Conservation (phyloP, 2,888 invertebrate genomes). For the Melipona bicolor region DNA sequence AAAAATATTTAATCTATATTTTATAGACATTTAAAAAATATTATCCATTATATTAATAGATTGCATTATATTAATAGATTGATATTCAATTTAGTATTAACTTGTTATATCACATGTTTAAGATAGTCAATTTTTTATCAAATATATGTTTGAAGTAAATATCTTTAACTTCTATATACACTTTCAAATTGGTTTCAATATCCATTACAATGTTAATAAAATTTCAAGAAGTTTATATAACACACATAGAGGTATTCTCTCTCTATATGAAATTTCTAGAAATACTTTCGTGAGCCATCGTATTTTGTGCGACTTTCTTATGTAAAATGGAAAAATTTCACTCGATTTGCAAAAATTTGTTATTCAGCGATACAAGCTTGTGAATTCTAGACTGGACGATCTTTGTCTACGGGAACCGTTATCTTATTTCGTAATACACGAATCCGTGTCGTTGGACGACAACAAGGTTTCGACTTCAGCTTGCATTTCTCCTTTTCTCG, state of each 20-base stretch:
- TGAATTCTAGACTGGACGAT: not conserved
- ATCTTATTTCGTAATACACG: not conserved
- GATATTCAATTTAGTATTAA: too few relatives aligned
- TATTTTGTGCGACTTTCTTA: constrained; percentile 7
- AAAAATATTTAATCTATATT: too few relatives aligned
- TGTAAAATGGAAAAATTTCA: not conserved
- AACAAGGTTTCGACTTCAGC: constrained; percentile 1
- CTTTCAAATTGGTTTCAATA: too few relatives aligned
- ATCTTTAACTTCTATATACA: too few relatives aligned
- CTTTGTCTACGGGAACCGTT: not conserved
- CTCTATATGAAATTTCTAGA: not conserved
- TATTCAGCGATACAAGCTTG: not conserved
- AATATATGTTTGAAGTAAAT: too few relatives aligned
- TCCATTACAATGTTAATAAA: not conserved
- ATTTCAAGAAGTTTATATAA: not conserved
- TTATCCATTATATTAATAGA: too few relatives aligned
- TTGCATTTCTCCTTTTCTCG: constrained; percentile 33
- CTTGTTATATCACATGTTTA: too few relatives aligned
- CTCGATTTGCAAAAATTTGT: not conserved
- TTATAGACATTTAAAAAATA: too few relatives aligned
- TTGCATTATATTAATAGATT: too few relatives aligned
- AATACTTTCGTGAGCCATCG: not conserved
- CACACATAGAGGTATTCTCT: not conserved
- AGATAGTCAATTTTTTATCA: too few relatives aligned
- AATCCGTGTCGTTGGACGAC: not conserved